Evolutionary conservation across 2,888 invertebrate species (phyloP).

Genomic region (Eristalis arbustorum): DNA sequence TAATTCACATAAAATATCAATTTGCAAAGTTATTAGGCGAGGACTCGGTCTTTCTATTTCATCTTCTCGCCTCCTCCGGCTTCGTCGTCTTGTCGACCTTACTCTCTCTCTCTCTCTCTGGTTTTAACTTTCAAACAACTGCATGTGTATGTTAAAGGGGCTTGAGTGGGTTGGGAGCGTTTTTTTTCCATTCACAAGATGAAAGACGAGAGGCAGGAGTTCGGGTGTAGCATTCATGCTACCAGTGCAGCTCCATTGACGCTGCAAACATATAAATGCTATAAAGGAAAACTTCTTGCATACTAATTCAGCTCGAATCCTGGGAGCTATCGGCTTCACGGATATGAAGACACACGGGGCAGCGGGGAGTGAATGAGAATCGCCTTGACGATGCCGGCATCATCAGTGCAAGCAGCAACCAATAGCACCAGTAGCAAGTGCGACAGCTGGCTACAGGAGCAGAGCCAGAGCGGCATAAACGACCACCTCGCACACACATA

Average conservation of each 20-base stretch:
- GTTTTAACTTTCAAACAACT: neutral
- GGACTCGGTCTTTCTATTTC: constrained; percentile 3
- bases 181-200: neutral
- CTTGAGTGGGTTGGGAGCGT: neutral
- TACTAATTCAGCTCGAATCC: constrained; percentile 56
- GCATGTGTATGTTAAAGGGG: neutral
- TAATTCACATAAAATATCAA: constrained; percentile 68
- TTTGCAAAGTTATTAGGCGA: constrained; percentile 60
- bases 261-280: constrained; percentile 53
- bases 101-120: neutral
- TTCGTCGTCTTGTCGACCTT: neutral
- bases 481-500: neutral
- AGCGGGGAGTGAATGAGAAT: neutral
- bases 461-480: neutral
- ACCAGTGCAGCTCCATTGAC: constrained; percentile 25
- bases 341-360: neutral
- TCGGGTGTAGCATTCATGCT: neutral
- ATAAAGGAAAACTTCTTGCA: constrained; percentile 67
- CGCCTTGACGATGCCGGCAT: constrained; percentile 26
- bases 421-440: constrained; percentile 3
- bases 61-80: neutral
- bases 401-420: constrained; percentile 8
- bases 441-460: constrained; percentile 16
- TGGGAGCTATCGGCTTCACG: constrained; percentile 47
- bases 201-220: neutral